Evolutionary conservation across 2,797 vertebrate genomes (phyloP).

Genomic region (Neosilurus mollespiculum): DNA sequence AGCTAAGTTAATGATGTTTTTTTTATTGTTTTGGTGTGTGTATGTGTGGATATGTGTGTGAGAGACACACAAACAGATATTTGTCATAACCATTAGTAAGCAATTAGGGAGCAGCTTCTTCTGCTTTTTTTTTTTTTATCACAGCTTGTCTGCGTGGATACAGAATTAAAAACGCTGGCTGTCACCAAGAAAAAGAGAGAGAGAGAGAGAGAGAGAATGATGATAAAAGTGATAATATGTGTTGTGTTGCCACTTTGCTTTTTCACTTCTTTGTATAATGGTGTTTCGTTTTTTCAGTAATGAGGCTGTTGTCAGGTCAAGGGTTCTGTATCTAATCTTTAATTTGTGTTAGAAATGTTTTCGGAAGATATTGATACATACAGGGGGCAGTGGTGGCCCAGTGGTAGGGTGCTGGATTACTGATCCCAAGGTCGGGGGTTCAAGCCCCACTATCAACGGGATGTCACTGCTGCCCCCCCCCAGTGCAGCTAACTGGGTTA

Average conservation of each 20-base stretch:
- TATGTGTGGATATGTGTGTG: constrained; percentile 23
- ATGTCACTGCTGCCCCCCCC: too few species aligned
- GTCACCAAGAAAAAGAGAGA: constrained; percentile 58
- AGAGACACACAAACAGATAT: constrained; percentile 65
- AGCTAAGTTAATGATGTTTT: constrained; percentile 51
- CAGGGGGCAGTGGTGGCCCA: too few species aligned
- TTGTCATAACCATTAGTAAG: constrained; percentile 70
- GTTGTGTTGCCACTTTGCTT: constrained; percentile 37
- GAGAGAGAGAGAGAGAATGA: constrained; percentile 26
- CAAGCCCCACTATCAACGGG: too few species aligned
- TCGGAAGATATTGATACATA: not conserved
- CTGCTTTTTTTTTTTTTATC: constrained; percentile 66
- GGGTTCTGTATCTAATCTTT: constrained; percentile 23
- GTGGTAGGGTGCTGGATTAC: too few species aligned
- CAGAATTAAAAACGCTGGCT: constrained; percentile 68
- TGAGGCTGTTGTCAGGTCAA: constrained; percentile 45
- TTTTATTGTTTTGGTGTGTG: constrained; percentile 47
- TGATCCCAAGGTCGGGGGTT: too few species aligned
- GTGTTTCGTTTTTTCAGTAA: constrained; percentile 45
- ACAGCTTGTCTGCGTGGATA: constrained; percentile 66
- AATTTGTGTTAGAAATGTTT: constrained; percentile 22
- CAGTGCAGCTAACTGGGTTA: too few species aligned
- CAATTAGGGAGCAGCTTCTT: constrained; percentile 64
- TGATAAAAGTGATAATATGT: constrained; percentile 49
- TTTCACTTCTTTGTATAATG: constrained; percentile 36